Base-by-base conservation (phyloP, 2,113 vertebrate genomes). In the Apus apus region DNA sequence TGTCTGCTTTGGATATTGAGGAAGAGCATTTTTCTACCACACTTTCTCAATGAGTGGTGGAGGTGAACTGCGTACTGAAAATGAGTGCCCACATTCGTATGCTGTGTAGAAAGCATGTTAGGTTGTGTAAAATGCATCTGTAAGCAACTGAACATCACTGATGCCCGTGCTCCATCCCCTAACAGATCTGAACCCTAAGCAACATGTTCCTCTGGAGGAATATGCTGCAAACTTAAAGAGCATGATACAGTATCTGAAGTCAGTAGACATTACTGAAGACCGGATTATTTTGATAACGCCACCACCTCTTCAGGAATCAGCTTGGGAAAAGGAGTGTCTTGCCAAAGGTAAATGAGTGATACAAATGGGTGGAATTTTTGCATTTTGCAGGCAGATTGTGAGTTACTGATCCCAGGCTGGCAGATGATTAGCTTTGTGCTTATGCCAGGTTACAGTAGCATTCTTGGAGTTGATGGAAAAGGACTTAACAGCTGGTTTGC, bases 161-260 rank as follows among this genome's bases (percentile, higher is more conserved):
- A 50, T 5, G 30, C 11, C 0, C 11, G 8, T 3, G 62, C 32
- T 92, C 12, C 43, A 6, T 48, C 48, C 48, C 58, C 32, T 4
- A 4, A 15, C 95, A 99, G 99, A 99, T 17, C 97, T 98, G 96
- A 99, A 99, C 94, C 98, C 98, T 0, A 98, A 98, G 93, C 99
- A 99, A 65, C 99, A 99, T 2, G 68, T 99, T 18, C 99, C 99
- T 23, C 65, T 99, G 95, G 97, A 98, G 8, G 99, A 99, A 76
- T 99, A 99, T 5, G 79, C 88, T 0, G 98, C 97, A 0, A 99
- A 99, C 96, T 79, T 99, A 15, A 98, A 96, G 93, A 97, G 97
- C 89, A 99, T 99, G 85, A 95, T 98, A 64, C 93, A 66, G 40
- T 97, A 98, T 46, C 97, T 99, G 87, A 90, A 92, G 46, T 98